phyloP scores from a whole-genome alignment of 2,888 invertebrate species.

The Agrilus mali region DNA sequence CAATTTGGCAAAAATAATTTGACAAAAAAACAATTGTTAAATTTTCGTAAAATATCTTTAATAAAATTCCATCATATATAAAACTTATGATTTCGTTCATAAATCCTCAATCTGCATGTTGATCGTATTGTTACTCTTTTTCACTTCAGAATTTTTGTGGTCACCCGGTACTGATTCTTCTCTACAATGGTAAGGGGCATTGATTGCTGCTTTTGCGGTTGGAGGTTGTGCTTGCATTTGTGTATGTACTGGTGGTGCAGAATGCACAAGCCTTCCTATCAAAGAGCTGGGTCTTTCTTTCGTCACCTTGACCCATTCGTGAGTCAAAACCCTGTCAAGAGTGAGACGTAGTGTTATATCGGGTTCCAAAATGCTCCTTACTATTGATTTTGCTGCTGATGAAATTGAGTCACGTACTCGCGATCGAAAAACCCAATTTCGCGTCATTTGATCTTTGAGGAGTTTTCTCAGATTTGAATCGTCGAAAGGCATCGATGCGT shows the following conservation, averaged over 20 bases:
- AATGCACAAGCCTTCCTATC: conserved; percentile 49
- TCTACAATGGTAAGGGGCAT: conserved; percentile 17
- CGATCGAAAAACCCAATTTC: conserved; percentile 62
- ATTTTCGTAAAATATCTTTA: no score
- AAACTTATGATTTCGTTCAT: conserved; percentile 10
- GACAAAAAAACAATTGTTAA: no score
- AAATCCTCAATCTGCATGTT: conserved; percentile 21
- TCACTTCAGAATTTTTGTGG: conserved; percentile 31
- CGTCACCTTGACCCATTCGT: conserved; percentile 59
- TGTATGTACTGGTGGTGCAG: conserved; percentile 24
- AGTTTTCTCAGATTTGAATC: conserved; percentile 74
- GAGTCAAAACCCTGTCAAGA: conserved; percentile 58
- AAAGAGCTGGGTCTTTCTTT: conserved; percentile 47
- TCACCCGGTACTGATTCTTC: conserved; percentile 27
- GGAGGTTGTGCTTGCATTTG: conserved; percentile 5
- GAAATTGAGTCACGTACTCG: conserved; percentile 59
- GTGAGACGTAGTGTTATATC: conserved; percentile 66
- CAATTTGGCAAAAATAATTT: no score
- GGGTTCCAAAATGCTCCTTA: conserved; percentile 72
- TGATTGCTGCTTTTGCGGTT: conserved; percentile 4
- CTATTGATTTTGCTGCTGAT: conserved; percentile 59
- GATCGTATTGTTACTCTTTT: conserved; percentile 32
- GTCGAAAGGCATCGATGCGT: conserved; percentile 89
- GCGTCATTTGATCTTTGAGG: conserved; percentile 70
- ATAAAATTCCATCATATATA: not conserved